A percentile compares a stretch with the other conserved stretches of the same genome.
These are phyloP conservation scores for Sarcophilus harrisii DNA, from an alignment of 2,797 vertebrate genomes.

Conservation along the genomic window DNA sequence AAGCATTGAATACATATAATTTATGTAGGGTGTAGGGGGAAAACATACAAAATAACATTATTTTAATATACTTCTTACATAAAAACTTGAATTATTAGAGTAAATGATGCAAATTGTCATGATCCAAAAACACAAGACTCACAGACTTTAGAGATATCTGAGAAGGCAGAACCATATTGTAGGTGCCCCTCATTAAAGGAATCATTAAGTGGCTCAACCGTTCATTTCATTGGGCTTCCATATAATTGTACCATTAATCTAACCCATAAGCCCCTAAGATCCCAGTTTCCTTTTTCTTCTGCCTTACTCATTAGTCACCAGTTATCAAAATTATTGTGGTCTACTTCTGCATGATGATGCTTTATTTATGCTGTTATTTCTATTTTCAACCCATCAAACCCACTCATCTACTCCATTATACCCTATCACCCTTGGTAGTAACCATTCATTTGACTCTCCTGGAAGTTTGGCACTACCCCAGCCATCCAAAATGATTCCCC, in stretches of 20 bases:
- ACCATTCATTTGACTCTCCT: not conserved
- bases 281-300: not conserved
- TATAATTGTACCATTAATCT: not conserved
- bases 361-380: not conserved
- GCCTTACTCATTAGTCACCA: not conserved
- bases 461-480: not conserved
- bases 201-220: not conserved
- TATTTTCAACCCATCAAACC: not conserved
- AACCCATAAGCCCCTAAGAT: not conserved
- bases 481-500: not conserved
- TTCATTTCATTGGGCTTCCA: not conserved
- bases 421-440: not conserved
- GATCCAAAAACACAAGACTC: not conserved
- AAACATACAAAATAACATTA: not conserved
- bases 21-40: not conserved
- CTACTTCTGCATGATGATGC: not conserved
- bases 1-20: not conserved
- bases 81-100: not conserved
- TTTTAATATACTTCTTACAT: not conserved
- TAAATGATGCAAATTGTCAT: not conserved
- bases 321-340: not conserved
- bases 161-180: not conserved
- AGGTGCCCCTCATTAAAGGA: not conserved
- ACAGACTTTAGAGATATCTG: not conserved
- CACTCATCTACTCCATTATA: not conserved